phyloP scores from a whole-genome alignment of 2,113 vertebrate genomes.

The Mixornis gularis region DNA sequence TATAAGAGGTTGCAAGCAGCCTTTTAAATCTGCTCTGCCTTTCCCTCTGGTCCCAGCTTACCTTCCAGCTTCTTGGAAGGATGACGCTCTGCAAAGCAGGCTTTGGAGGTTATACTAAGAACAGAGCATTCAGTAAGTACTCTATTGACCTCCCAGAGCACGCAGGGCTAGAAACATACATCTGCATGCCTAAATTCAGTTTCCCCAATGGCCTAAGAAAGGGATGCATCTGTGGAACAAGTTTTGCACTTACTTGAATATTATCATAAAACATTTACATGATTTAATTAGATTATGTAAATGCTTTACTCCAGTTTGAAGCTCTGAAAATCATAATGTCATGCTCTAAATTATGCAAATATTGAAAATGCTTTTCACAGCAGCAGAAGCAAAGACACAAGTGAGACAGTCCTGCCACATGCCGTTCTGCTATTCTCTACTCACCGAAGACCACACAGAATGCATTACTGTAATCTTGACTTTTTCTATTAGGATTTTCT shows the following conservation, averaged over 20 bases:
- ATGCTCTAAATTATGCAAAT: slow-evolving; percentile 54
- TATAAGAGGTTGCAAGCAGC: slow-evolving; percentile 39
- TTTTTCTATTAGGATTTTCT: neutral
- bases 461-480: neutral
- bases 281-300: slow-evolving; percentile 61
- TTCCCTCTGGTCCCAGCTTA: slow-evolving; percentile 39
- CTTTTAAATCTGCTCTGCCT: slow-evolving; percentile 55
- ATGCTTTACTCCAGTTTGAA: slow-evolving; percentile 35
- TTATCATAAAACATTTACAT: slow-evolving; percentile 53
- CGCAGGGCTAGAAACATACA: neutral
- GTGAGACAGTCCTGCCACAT: neutral
- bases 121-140: neutral
- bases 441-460: slow-evolving; percentile 2
- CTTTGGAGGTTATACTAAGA: neutral
- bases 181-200: neutral
- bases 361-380: slow-evolving; percentile 42
- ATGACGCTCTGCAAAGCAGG: neutral
- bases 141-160: neutral
- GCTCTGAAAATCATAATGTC: slow-evolving; percentile 41
- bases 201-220: slow-evolving; percentile 10
- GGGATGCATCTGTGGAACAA: neutral
- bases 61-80: slow-evolving; percentile 37
- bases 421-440: neutral
- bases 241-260: slow-evolving; percentile 33
- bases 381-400: slow-evolving; percentile 19